A percentile compares a stretch with the other conserved stretches of the same genome.
These are phyloP conservation scores for Raphicerus campestris DNA, from an alignment of 2,113 vertebrate genomes.

Conservation along the genomic window DNA sequence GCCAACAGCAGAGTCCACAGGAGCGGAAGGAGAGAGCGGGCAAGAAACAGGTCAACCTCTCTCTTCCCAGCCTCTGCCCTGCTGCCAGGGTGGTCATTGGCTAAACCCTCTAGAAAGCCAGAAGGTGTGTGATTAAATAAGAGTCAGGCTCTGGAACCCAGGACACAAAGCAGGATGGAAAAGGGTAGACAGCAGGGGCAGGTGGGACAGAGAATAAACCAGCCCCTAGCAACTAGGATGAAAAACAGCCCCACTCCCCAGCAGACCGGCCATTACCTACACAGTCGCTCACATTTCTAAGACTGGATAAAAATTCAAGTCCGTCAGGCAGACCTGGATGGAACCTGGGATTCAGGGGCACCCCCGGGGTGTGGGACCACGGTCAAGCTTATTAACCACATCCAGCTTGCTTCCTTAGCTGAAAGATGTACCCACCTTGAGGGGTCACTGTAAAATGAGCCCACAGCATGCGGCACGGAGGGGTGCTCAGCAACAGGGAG, in stretches of 20 bases:
- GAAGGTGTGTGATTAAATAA: no score
- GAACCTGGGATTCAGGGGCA: not conserved
- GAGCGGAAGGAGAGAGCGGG: fast-evolving
- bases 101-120: not conserved
- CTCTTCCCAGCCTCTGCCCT: not conserved
- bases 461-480: fast-evolving
- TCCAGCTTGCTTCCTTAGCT: not conserved
- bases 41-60: not conserved
- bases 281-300: not conserved
- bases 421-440: not conserved
- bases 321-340: not conserved
- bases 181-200: not conserved
- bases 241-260: not conserved
- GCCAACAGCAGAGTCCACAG: not conserved
- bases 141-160: not conserved
- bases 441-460: fast-evolving
- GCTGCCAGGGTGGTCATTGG: not conserved
- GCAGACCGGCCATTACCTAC: not conserved
- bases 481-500: no score
- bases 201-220: not conserved
- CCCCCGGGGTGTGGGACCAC: not conserved
- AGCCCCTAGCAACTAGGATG: not conserved
- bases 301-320: not conserved
- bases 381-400: not conserved
- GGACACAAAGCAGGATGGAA: not conserved